These are phyloP conservation scores for Anthopleura xanthogrammica DNA, from an alignment of 92 coral and sea anemone species.

Conservation along the genomic window DNA sequence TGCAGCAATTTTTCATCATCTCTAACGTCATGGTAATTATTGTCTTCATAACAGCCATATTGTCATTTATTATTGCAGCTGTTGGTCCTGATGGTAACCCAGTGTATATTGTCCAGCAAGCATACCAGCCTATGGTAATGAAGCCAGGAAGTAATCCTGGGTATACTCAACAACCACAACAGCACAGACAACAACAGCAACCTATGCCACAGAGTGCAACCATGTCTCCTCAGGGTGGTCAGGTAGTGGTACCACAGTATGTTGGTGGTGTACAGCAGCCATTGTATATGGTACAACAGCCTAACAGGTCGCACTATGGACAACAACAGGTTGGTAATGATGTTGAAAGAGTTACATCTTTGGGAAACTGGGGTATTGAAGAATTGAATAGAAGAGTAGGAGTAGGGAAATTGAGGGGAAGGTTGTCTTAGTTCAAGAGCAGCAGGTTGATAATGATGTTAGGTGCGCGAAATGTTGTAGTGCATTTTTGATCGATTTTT, in stretches of 20 bases:
- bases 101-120: constrained; percentile 57
- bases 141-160: constrained; percentile 60
- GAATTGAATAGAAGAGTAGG: no score
- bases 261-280: constrained; percentile 77
- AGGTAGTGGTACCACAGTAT: constrained; percentile 63
- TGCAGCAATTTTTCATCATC: no score
- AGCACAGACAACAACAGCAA: constrained; percentile 48
- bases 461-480: no score
- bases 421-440: no score
- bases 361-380: no score
- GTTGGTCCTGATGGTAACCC: constrained; percentile 85
- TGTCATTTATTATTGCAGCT: constrained; percentile 34
- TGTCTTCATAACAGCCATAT: no score
- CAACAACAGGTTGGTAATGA: constrained; percentile 66
- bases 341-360: no score
- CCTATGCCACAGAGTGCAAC: constrained; percentile 31
- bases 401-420: no score
- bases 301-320: constrained; percentile 59
- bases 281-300: constrained; percentile 69
- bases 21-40: no score
- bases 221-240: constrained; percentile 29
- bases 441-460: no score
- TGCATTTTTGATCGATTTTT: no score
- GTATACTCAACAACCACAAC: constrained; percentile 48
- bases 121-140: constrained; percentile 75